Conservation (phyloP, 2,113 vertebrate species). For the Brienomyrus longianalis region DNA sequence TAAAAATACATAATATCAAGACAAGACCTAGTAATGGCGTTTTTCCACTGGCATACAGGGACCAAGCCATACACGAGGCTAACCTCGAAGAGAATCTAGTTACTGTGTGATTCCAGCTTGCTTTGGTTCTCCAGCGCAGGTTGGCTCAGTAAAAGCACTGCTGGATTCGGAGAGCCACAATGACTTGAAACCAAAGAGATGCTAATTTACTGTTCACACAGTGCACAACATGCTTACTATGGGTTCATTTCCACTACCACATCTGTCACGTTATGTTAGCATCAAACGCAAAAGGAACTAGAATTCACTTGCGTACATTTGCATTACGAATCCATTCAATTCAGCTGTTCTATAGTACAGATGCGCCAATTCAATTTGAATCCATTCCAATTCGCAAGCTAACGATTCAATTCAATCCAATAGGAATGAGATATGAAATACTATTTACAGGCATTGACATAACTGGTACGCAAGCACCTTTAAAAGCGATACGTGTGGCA, state of each 20-base stretch:
- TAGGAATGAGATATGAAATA: not conserved
- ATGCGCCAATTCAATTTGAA: not conserved
- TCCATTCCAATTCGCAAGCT: not conserved
- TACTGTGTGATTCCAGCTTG: too few relatives aligned
- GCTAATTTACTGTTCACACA: not conserved
- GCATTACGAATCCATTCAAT: not conserved
- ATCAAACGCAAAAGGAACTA: not conserved
- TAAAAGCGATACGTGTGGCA: too few relatives aligned
- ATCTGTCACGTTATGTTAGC: not conserved
- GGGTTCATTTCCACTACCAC: not conserved
- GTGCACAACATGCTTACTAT: not conserved
- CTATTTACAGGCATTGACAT: not conserved
- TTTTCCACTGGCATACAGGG: too few relatives aligned
- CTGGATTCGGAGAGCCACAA: not conserved
- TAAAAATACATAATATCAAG: not conserved
- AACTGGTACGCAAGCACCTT: too few relatives aligned
- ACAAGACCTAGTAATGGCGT: too few relatives aligned
- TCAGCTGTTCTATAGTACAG: not conserved
- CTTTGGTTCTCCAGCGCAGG: too few relatives aligned
- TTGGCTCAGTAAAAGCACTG: too few relatives aligned
- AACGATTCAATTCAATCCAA: not conserved
- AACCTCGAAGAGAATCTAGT: too few relatives aligned
- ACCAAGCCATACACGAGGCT: too few relatives aligned
- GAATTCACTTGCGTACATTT: not conserved
- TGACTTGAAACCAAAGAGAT: not conserved